phyloP scores from a whole-genome alignment of 92 coral and sea anemone species.

The Phymanthus crucifer region DNA sequence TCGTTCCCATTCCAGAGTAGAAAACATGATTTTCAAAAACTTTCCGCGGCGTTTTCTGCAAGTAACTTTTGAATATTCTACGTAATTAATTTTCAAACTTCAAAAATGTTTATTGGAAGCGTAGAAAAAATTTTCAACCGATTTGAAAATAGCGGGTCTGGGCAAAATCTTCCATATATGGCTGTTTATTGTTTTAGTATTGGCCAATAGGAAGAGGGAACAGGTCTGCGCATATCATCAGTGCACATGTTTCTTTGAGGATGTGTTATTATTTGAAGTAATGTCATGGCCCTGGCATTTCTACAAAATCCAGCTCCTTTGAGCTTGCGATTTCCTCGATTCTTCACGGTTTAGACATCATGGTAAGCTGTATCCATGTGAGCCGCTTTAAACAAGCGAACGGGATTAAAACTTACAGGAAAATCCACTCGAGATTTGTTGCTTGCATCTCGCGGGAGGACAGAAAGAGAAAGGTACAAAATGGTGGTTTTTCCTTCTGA shows the following conservation, averaged over 20 bases:
- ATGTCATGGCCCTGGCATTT: conserved; percentile 45
- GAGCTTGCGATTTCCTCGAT: not conserved
- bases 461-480: conserved; percentile 92
- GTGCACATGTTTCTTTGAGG: conserved; percentile 74
- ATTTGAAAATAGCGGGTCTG: conserved; percentile 56
- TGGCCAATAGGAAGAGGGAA: conserved; percentile 53
- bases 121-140: not conserved
- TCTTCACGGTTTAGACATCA: conserved; percentile 24
- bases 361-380: conserved; percentile 87
- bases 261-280: conserved; percentile 11
- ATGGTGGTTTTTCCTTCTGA: not conserved
- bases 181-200: conserved; percentile 37
- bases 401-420: conserved; percentile 84
- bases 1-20: not conserved
- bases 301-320: conserved; percentile 1
- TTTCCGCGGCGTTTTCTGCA: too few species aligned
- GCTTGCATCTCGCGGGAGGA: conserved; percentile 85
- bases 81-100: not conserved
- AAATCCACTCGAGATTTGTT: conserved; percentile 86
- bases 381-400: conserved; percentile 81
- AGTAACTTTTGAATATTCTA: too few species aligned
- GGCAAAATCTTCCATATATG: conserved; percentile 45
- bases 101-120: not conserved
- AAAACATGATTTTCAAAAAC: not conserved
- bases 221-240: conserved; percentile 40